phyloP scores from a whole-genome alignment of 2,113 vertebrate genomes.

The Hystrix brachyura region DNA sequence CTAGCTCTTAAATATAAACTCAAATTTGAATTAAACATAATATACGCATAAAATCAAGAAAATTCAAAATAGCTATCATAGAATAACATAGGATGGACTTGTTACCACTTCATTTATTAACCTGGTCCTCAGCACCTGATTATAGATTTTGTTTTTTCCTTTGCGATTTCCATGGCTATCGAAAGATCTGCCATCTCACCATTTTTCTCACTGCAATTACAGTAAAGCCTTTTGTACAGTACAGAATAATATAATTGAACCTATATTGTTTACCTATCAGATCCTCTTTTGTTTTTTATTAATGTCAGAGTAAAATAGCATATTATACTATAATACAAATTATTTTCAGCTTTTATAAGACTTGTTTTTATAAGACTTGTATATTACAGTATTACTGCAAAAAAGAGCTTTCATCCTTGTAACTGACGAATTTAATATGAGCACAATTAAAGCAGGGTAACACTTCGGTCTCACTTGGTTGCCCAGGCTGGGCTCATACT shows the following conservation, averaged over 20 bases:
- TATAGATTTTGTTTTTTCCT: background rate
- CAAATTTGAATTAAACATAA: background rate
- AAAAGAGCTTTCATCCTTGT: background rate
- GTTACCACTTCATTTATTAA: background rate
- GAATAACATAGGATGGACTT: background rate
- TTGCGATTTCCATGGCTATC: background rate
- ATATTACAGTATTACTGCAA: background rate
- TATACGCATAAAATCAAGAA: background rate
- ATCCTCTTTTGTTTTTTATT: background rate
- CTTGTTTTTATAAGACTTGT: background rate
- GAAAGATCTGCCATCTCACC: background rate
- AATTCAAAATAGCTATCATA: background rate
- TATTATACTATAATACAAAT: background rate
- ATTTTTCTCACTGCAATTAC: background rate
- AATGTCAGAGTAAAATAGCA: background rate
- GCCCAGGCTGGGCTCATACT: too few species aligned
- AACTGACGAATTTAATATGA: background rate
- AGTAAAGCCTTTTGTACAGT: background rate
- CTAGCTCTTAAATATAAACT: background rate
- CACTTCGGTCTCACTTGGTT: background rate
- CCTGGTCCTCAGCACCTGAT: background rate
- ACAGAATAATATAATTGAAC: background rate
- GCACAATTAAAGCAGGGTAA: background rate
- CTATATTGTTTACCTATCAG: background rate
- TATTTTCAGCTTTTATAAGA: background rate